Conservation (phyloP, 1,140 invertebrate genomes). For the Anthonomus grandis region DNA sequence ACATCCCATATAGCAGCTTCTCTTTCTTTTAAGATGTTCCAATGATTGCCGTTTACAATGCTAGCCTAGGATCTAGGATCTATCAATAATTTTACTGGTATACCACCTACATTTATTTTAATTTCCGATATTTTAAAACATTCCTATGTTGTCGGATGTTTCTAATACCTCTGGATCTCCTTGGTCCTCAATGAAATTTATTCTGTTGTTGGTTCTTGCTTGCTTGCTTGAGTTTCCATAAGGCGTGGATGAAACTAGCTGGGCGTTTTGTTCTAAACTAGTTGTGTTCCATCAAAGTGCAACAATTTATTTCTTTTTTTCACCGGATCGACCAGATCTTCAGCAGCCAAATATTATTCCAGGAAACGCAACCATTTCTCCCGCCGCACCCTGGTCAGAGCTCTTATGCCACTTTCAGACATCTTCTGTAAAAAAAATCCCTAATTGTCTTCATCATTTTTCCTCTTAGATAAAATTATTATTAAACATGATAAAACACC, state of each 20-base stretch:
- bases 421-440: too few relatives aligned
- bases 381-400: too few relatives aligned
- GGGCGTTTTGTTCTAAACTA: slow-evolving; percentile 19
- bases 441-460: too few relatives aligned
- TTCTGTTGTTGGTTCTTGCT: background rate
- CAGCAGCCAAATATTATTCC: slow-evolving; percentile 20
- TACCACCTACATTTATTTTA: slow-evolving; percentile 5
- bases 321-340: slow-evolving; percentile 28
- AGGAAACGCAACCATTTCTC: slow-evolving; percentile 25
- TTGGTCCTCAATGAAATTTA: slow-evolving; percentile 9
- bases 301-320: slow-evolving; percentile 39
- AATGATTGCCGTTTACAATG: slow-evolving; percentile 18
- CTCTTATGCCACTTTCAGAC: too few relatives aligned
- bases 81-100: slow-evolving; percentile 19
- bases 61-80: slow-evolving; percentile 25
- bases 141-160: slow-evolving; percentile 14
- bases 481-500: too few relatives aligned
- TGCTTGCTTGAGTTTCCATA: slow-evolving; percentile 3
- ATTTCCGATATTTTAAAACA: too few relatives aligned
- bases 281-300: slow-evolving; percentile 34
- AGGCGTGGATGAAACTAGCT: slow-evolving; percentile 2
- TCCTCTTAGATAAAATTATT: too few relatives aligned
- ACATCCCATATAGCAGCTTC: slow-evolving; percentile 16
- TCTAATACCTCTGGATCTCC: background rate
- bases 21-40: slow-evolving; percentile 10